These are phyloP conservation scores for Corythucha ciliata DNA, from an alignment of 2,888 invertebrate species.

Conservation along the genomic window DNA sequence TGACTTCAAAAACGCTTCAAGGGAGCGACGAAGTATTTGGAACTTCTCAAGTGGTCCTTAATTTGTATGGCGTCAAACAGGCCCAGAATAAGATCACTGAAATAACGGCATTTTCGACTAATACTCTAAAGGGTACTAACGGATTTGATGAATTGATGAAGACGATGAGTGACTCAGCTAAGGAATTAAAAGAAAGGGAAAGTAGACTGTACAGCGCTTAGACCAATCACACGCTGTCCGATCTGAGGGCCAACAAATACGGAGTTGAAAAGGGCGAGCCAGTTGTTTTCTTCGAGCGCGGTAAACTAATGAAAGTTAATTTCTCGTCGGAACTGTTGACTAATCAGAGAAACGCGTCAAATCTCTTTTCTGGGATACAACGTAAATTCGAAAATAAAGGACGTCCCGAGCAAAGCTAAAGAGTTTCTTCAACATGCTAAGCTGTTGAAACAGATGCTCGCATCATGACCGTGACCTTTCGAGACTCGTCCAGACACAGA, in stretches of 20 bases:
- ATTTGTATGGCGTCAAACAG: too few species aligned
- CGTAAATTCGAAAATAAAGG: slow-evolving; percentile 63
- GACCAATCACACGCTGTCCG: slow-evolving; percentile 49
- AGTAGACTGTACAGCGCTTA: slow-evolving; percentile 56
- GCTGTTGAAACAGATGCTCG: slow-evolving; percentile 74
- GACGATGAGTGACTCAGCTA: slow-evolving; percentile 45
- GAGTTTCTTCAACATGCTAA: slow-evolving; percentile 76
- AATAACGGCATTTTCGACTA: too few species aligned
- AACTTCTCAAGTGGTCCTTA: too few species aligned
- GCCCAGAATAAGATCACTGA: too few species aligned
- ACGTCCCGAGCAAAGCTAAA: slow-evolving; percentile 61
- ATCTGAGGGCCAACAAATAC: slow-evolving; percentile 35
- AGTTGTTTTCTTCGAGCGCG: slow-evolving; percentile 67
- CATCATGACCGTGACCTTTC: slow-evolving; percentile 59
- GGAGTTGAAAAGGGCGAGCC: slow-evolving; percentile 48
- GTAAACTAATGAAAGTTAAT: slow-evolving; percentile 76
- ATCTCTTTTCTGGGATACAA: slow-evolving; percentile 69
- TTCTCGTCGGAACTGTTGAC: slow-evolving; percentile 77
- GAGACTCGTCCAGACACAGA: slow-evolving; percentile 72
- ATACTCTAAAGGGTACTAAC: slow-evolving; percentile 56
- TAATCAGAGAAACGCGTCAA: slow-evolving; percentile 81
- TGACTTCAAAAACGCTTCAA: too few species aligned
- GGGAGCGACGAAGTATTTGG: too few species aligned
- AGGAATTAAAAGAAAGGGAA: slow-evolving; percentile 51
- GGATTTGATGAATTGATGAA: slow-evolving; percentile 55